Evolutionary conservation across 2,797 vertebrate species (phyloP).

Genomic region (Pangasius sanitwongsei): DNA sequence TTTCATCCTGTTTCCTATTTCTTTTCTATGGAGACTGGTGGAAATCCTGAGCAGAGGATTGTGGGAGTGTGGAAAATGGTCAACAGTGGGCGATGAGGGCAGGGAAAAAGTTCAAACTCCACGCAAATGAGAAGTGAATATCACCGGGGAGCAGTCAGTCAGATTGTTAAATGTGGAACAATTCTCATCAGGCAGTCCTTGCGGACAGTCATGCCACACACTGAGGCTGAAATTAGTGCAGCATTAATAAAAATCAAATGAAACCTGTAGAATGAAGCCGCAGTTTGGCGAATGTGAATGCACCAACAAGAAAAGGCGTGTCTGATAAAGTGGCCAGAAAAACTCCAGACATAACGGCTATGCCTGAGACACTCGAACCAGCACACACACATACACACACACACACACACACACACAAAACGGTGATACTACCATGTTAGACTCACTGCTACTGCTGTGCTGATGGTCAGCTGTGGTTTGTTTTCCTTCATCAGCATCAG

Average conservation of each 20-base stretch:
- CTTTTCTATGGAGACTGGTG: background rate
- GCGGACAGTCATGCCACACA: background rate
- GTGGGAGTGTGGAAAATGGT: background rate
- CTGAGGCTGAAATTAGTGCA: background rate
- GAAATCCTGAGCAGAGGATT: background rate
- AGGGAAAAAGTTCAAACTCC: background rate
- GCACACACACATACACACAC: background rate
- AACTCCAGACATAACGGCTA: background rate
- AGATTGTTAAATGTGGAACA: background rate
- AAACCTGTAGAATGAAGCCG: background rate
- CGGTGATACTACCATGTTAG: background rate
- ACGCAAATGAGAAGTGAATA: background rate
- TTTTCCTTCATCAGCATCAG: background rate
- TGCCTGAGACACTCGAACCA: background rate
- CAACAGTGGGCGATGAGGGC: background rate
- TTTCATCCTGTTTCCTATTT: constrained; percentile 9
- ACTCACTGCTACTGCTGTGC: background rate
- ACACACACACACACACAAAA: background rate
- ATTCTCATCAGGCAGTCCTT: background rate
- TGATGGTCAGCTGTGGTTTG: background rate
- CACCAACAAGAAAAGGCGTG: background rate
- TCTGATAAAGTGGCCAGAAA: background rate
- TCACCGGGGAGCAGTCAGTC: background rate
- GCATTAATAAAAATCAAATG: background rate
- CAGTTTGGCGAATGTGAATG: background rate